phyloP scores from a whole-genome alignment of 2,113 vertebrate species.

The Burhinus bistriatus region DNA sequence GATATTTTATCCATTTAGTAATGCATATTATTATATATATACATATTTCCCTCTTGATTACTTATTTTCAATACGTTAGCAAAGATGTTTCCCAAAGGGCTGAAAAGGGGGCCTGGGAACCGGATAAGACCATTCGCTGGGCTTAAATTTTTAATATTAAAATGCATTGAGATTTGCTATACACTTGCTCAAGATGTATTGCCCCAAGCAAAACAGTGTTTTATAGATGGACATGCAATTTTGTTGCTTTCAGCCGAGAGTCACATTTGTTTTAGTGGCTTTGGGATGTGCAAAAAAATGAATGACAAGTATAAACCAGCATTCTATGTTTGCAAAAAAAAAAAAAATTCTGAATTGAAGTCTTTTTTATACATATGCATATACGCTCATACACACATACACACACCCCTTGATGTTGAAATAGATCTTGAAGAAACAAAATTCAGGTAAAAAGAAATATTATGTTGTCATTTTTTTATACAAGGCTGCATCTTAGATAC shows the following conservation, averaged over 20 bases:
- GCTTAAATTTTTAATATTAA: conserved; percentile 86
- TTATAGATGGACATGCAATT: conserved; percentile 72
- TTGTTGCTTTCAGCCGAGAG: conserved; percentile 11
- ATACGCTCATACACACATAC: accelerated
- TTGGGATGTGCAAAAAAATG: background rate
- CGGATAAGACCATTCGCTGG: conserved; percentile 68
- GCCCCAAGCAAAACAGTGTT: conserved; percentile 83
- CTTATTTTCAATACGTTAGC: conserved; percentile 47
- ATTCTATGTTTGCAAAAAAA: background rate
- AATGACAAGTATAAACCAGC: conserved; percentile 6
- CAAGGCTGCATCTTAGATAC: background rate
- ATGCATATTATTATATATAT: conserved; percentile 40
- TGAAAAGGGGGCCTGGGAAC: conserved; percentile 52
- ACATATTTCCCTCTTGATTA: background rate
- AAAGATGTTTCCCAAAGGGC: conserved; percentile 38
- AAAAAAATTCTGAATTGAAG: background rate
- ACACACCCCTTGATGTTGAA: background rate
- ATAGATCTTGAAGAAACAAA: background rate
- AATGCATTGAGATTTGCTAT: conserved; percentile 80
- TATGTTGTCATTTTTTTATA: background rate
- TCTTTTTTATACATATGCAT: background rate
- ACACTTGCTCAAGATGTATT: conserved; percentile 79
- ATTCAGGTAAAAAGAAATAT: background rate
- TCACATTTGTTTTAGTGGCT: conserved; percentile 22
- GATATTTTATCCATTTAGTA: conserved; percentile 52